Conservation (phyloP, 2,113 vertebrate species). For the Picathartes gymnocephalus region DNA sequence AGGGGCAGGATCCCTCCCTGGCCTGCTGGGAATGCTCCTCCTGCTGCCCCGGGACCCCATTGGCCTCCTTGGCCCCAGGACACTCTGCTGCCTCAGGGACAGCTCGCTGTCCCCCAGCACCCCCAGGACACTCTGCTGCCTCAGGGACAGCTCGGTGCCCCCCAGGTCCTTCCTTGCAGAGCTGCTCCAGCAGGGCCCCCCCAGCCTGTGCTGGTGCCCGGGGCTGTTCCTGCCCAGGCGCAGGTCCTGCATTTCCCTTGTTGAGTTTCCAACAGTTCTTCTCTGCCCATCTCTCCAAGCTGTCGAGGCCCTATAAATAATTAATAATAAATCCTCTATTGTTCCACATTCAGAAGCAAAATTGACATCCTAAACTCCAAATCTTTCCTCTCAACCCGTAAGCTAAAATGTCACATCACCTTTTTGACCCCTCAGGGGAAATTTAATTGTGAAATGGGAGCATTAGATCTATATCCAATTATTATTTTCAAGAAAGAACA, state of each 20-base stretch:
- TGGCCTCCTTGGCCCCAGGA: not conserved
- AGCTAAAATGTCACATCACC: not conserved
- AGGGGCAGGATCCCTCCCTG: not conserved
- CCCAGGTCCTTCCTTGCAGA: not conserved
- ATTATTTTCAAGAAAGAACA: not conserved
- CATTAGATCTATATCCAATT: not conserved
- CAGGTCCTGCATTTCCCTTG: not conserved
- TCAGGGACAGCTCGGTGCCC: not conserved
- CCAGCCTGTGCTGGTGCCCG: not conserved
- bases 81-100: not conserved
- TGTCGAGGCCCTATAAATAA: not conserved
- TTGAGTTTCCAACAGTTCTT: not conserved
- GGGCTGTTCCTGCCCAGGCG: rapidly evolving
- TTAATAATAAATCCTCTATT: not conserved
- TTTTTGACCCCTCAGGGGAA: not conserved
- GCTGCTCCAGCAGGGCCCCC: not conserved
- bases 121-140: not conserved
- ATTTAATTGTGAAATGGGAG: not conserved
- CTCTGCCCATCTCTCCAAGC: not conserved
- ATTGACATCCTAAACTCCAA: not conserved
- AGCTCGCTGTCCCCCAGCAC: not conserved
- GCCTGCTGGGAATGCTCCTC: not conserved
- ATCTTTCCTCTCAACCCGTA: not conserved
- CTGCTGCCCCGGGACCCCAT: not conserved
- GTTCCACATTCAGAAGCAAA: not conserved